Evolutionary conservation across 1,140 invertebrate species (phyloP), one percentile per base, ranked within the genome.

Genomic region (Drosophila nigrodunni): DNA sequence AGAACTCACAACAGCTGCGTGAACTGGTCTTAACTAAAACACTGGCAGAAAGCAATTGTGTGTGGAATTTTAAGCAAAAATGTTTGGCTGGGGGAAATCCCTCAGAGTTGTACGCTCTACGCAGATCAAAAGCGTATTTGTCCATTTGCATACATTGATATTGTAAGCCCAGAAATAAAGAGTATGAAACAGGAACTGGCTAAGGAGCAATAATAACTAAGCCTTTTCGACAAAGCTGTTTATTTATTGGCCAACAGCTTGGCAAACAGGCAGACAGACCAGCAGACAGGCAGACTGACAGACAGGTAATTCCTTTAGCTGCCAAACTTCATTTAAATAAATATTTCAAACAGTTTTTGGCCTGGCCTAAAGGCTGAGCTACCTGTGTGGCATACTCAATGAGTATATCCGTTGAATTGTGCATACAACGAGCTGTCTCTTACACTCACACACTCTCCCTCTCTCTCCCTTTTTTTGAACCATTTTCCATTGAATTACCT

Each of bases 91-190:
- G 25, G 25, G 6, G 3, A 44, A 64, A n/a, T 34, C 35, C 47
- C 11, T 15, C 8, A 52, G 30, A 39, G 41, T 25, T 21, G 25
- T n/a, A 47, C 34, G 10, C 49, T 46, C 21, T 18, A 21, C 34
- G 6, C 9, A 60, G 55, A 73, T 67, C 70, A 68, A 68, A 55
- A 60, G 70, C 47, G 69, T 58, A 67, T 65, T 57, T 64, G 69
- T 44, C 64, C 60, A 73, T 73, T 73, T 73, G 70, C 70, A 73
- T 68, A 73, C 55, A 73, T 73, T 66, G 64, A 59, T 68, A 59
- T 50, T 39, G 21, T 52, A 68, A 52, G 37, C 61, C 37, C 25
- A 30, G 6, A 72, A 37, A 66, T 43, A 25, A 52, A 58, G 35
- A 58, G 35, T 35, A 18, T 15, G 50, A 50, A 30, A 21, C 18